Evolutionary conservation across 2,888 invertebrate genomes (phyloP).

Genomic region (Hermaeophaga mercurialis): DNA sequence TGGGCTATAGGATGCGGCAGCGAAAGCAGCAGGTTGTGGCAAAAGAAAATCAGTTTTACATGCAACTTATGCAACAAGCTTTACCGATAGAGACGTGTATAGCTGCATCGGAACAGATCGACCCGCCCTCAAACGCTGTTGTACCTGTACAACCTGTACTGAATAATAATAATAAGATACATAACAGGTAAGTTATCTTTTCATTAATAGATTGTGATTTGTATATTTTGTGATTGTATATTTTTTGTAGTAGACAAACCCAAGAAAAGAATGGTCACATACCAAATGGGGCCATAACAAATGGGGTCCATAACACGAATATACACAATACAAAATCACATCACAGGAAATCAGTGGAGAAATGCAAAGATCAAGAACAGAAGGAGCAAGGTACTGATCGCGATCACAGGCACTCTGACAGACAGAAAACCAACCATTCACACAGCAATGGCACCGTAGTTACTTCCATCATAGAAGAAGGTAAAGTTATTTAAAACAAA

Average conservation of each 20-base stretch:
- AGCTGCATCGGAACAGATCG: slow-evolving; percentile 29
- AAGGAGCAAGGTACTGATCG: slow-evolving; percentile 33
- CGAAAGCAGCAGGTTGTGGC: slow-evolving; percentile 92
- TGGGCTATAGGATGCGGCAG: slow-evolving; percentile 82
- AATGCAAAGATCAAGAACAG: slow-evolving; percentile 47
- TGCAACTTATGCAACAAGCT: slow-evolving; percentile 89
- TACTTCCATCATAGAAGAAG: slow-evolving; percentile 31
- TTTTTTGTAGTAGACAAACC: slow-evolving; percentile 34
- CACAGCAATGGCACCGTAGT: slow-evolving; percentile 52
- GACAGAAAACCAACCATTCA: slow-evolving; percentile 45
- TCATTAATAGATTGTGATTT: too few species aligned
- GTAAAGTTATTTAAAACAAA: neutral
- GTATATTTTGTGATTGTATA: too few species aligned
- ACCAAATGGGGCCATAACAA: slow-evolving; percentile 53
- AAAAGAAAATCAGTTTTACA: slow-evolving; percentile 93
- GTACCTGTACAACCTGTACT: slow-evolving; percentile 42
- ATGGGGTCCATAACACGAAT: slow-evolving; percentile 43
- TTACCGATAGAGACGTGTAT: slow-evolving; percentile 66
- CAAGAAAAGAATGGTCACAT: slow-evolving; percentile 55
- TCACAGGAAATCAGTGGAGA: slow-evolving; percentile 60
- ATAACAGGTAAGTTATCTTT: slow-evolving; percentile 39
- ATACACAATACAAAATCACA: slow-evolving; percentile 57
- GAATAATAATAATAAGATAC: slow-evolving; percentile 43
- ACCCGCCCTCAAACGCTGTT: slow-evolving; percentile 30
- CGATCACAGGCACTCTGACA: slow-evolving; percentile 38